Conservation (phyloP, 2,113 vertebrate species). For the Phoxinus phoxinus region DNA sequence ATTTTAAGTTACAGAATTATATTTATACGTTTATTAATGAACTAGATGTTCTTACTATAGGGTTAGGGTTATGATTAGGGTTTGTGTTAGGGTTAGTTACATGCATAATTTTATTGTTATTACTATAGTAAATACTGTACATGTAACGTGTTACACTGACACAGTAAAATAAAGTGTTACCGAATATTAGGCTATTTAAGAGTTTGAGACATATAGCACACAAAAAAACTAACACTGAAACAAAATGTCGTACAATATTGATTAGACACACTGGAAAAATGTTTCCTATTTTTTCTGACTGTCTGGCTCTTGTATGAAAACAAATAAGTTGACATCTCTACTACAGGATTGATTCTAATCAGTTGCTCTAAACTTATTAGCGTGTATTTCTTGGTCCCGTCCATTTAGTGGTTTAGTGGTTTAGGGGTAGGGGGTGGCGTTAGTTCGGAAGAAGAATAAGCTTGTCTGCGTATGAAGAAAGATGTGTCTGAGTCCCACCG, state of each 20-base stretch:
- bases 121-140: no score
- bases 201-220: not conserved
- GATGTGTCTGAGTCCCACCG: constrained; percentile 71
- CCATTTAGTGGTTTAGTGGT: constrained; percentile 49
- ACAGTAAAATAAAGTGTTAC: no score
- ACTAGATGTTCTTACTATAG: no score
- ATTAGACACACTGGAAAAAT: not conserved
- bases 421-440: constrained; percentile 61
- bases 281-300: not conserved
- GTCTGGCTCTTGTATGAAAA: not conserved
- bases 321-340: not conserved
- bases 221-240: not conserved
- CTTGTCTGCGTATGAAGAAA: constrained; percentile 70
- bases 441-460: constrained; percentile 75
- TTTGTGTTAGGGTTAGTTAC: no score
- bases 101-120: no score
- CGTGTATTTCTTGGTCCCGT: constrained; percentile 32
- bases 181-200: no score
- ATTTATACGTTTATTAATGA: no score
- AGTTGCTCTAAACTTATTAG: constrained; percentile 8
- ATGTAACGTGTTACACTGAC: no score
- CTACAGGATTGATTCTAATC: not conserved
- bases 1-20: no score
- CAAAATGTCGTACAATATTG: not conserved
- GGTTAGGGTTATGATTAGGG: no score